phyloP scores from a whole-genome alignment of 1,140 invertebrate species.

The Pentalonia nigronervosa region DNA sequence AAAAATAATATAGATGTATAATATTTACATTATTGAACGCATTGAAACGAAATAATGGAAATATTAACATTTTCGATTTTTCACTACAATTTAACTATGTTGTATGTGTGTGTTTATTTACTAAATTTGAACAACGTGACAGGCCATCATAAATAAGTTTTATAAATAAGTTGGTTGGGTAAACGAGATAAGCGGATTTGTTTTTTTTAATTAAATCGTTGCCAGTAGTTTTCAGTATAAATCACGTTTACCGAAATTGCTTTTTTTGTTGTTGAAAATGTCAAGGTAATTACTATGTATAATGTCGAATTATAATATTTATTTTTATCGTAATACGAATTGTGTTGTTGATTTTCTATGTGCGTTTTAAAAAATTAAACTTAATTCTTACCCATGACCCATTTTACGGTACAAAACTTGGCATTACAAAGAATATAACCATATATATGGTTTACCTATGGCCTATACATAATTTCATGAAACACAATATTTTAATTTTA shows the following conservation, averaged over 20 bases:
- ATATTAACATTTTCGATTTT: not conserved
- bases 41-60: not conserved
- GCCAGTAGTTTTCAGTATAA: not conserved
- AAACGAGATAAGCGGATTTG: slow-evolving; percentile 10
- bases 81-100: not conserved
- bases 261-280: not conserved
- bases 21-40: not conserved
- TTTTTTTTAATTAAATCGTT: slow-evolving; percentile 10
- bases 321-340: not conserved
- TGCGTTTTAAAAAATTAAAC: not conserved
- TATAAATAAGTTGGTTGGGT: not conserved
- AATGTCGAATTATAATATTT: not conserved
- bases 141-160: not conserved
- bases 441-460: not conserved
- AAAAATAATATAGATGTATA: not conserved
- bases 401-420: too few species aligned
- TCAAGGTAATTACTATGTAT: not conserved
- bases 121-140: not conserved
- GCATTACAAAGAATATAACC: not conserved
- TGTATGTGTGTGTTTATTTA: not conserved
- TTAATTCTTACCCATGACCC: not conserved
- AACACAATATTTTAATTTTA: not conserved
- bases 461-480: too few species aligned
- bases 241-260: not conserved
- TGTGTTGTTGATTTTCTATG: not conserved